phyloP scores from a whole-genome alignment of 2,888 invertebrate genomes.

The Thymelicus lineola region DNA sequence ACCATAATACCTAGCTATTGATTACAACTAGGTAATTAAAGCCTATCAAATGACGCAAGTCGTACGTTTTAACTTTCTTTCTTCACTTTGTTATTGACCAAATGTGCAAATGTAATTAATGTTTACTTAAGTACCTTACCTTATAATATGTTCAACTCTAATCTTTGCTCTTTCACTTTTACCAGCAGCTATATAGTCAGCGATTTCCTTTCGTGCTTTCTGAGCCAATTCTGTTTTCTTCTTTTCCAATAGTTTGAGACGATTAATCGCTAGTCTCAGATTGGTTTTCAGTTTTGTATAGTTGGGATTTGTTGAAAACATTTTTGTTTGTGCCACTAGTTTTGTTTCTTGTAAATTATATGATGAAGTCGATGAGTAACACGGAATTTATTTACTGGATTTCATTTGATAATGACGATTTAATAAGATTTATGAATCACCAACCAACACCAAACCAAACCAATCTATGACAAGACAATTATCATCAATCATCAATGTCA shows the following conservation, averaged over 20 bases:
- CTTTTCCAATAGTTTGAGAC: conserved; percentile 97
- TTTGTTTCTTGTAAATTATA: conserved; percentile 37
- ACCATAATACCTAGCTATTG: not conserved
- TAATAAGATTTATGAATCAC: conserved; percentile 34
- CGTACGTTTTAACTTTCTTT: not conserved
- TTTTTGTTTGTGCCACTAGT: conserved; percentile 63
- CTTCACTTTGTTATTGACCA: not conserved
- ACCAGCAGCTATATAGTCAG: conserved; percentile 95
- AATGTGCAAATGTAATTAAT: not conserved
- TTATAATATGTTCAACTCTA: conserved; percentile 98
- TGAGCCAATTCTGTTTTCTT: conserved; percentile 98
- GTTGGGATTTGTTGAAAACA: conserved; percentile 97
- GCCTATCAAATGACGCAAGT: conserved; percentile 14
- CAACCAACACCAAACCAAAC: conserved; percentile 8
- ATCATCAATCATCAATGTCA: too few species aligned
- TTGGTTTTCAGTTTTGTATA: conserved; percentile 99
- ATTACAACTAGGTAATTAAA: not conserved
- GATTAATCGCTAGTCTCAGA: conserved; percentile 95
- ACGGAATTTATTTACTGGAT: conserved; percentile 14
- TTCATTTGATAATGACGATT: conserved; percentile 17
- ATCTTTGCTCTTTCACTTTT: conserved; percentile 97
- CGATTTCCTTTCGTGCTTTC: conserved; percentile 98
- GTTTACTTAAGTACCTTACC: conserved; percentile 67
- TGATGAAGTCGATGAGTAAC: conserved; percentile 26
- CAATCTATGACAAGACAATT: too few species aligned